A percentile compares a stretch with the other conserved stretches of the same genome.
Evolutionary conservation across 1,140 invertebrate genomes (phyloP).

Genomic region (Zaprionus taronus): DNA sequence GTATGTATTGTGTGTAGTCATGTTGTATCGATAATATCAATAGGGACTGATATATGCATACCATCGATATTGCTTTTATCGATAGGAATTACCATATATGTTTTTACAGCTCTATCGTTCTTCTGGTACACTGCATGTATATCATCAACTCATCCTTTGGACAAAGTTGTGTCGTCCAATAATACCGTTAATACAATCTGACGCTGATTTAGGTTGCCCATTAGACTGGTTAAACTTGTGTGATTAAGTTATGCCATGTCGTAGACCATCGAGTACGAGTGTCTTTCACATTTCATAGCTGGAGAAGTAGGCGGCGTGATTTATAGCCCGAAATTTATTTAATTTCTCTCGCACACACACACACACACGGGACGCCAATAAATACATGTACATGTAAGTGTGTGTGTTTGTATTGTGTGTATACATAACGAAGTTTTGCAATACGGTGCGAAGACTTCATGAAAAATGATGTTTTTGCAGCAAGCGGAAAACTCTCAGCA

Average conservation of each 20-base stretch:
- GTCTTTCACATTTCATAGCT: neutral
- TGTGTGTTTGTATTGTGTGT: conserved; percentile 39
- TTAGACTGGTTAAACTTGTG: conserved; percentile 23
- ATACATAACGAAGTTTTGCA: conserved; percentile 38
- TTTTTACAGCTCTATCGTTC: too few species aligned
- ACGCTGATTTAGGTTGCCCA: conserved; percentile 61
- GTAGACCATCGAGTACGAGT: conserved; percentile 50
- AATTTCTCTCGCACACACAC: conserved; percentile 28
- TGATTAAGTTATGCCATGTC: conserved; percentile 60
- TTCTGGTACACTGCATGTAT: too few species aligned
- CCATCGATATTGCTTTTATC: too few species aligned
- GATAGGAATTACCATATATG: too few species aligned
- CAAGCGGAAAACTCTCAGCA: conserved; percentile 9
- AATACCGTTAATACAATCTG: conserved; percentile 39
- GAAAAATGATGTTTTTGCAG: conserved; percentile 62
- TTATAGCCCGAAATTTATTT: conserved; percentile 69
- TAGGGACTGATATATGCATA: too few species aligned
- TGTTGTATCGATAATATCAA: too few species aligned
- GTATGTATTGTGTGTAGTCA: too few species aligned
- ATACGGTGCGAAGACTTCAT: conserved; percentile 75
- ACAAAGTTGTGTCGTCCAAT: conserved; percentile 18
- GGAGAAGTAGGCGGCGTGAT: conserved; percentile 34
- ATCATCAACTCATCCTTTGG: neutral
- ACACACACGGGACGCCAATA: conserved; percentile 60
- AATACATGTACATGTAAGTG: conserved; percentile 40